Percentiles rank a stretch among this genome's conserved stretches.
Evolutionary conservation across 2,888 invertebrate species (phyloP).

Genomic region (Psylliodes chrysocephalus): DNA sequence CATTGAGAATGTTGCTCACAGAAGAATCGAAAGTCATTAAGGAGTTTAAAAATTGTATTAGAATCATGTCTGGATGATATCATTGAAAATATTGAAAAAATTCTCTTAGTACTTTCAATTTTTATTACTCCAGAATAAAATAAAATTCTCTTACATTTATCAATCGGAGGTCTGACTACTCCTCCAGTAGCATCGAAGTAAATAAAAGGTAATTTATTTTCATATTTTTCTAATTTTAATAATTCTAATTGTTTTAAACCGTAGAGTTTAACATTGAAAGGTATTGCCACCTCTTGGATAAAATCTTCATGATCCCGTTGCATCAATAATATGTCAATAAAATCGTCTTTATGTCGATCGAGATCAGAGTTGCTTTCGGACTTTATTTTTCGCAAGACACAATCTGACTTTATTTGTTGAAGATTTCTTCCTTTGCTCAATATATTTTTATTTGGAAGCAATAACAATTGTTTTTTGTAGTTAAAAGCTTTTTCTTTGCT

Average conservation of each 20-base stretch:
- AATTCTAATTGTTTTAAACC: conserved; percentile 37
- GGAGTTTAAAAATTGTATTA: conserved; percentile 36
- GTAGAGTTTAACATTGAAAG: conserved; percentile 41
- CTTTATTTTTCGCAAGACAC: conserved; percentile 35
- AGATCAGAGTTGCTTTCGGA: conserved; percentile 31
- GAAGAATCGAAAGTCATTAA: conserved; percentile 34
- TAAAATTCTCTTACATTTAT: conserved; percentile 31
- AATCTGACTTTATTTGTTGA: conserved; percentile 38
- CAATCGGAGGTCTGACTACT: conserved; percentile 33
- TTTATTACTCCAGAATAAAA: conserved; percentile 34
- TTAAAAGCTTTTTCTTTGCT: conserved; percentile 10
- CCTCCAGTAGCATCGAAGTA: conserved; percentile 44
- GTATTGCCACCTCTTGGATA: conserved; percentile 39
- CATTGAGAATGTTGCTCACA: conserved; percentile 33
- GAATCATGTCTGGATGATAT: conserved; percentile 32
- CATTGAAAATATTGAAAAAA: conserved; percentile 38
- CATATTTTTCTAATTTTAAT: conserved; percentile 20
- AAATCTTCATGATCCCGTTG: conserved; percentile 39
- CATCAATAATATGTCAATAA: conserved; percentile 34
- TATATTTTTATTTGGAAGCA: background rate
- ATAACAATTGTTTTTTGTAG: conserved; percentile 20
- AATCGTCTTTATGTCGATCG: conserved; percentile 32
- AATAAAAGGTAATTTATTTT: conserved; percentile 27
- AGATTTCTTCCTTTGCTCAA: conserved; percentile 26
- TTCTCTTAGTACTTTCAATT: conserved; percentile 25